These are phyloP conservation scores for Lytechinus variegatus DNA, from an alignment of 35 echinoderm and acorn worm genomes.

Conservation along the genomic window DNA sequence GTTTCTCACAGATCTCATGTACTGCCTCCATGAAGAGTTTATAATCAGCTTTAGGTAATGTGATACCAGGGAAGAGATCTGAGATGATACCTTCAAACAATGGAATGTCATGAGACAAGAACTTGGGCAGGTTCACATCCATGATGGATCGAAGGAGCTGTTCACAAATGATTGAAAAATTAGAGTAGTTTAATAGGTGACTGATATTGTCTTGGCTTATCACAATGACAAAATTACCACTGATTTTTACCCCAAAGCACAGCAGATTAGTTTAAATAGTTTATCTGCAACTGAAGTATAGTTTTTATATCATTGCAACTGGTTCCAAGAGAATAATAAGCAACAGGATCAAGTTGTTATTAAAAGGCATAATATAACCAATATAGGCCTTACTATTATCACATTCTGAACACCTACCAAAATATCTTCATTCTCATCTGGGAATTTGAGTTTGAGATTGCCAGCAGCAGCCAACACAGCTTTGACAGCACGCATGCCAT, in stretches of 20 bases:
- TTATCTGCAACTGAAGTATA: not conserved
- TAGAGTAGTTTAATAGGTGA: not conserved
- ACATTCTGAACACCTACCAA: constrained; percentile 70
- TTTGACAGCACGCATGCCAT: constrained; percentile 98
- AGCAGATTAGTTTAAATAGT: not conserved
- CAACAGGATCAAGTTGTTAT: not conserved
- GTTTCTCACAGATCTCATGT: constrained; percentile 78
- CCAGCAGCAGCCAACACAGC: constrained; percentile 98
- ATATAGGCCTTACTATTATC: too few relatives aligned
- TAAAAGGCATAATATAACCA: too few relatives aligned
- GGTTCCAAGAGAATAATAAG: not conserved
- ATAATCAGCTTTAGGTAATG: constrained; percentile 92
- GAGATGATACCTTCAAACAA: constrained; percentile 99
- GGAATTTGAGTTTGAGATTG: constrained; percentile 98
- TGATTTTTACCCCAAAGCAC: not conserved
- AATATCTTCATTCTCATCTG: constrained; percentile 98
- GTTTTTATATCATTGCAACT: not conserved
- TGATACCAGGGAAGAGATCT: constrained; percentile 93
- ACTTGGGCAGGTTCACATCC: constrained; percentile 98
- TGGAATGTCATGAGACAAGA: constrained; percentile 99
- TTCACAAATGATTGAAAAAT: not conserved
- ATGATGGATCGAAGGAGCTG: constrained; percentile 98
- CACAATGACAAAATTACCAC: not conserved
- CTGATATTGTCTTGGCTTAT: not conserved
- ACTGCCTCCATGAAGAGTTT: constrained; percentile 87